Evolutionary conservation across 2,888 invertebrate species (phyloP), one percentile per base, ranked within the genome.

Genomic region (Parapristionchus giblindavisi): DNA sequence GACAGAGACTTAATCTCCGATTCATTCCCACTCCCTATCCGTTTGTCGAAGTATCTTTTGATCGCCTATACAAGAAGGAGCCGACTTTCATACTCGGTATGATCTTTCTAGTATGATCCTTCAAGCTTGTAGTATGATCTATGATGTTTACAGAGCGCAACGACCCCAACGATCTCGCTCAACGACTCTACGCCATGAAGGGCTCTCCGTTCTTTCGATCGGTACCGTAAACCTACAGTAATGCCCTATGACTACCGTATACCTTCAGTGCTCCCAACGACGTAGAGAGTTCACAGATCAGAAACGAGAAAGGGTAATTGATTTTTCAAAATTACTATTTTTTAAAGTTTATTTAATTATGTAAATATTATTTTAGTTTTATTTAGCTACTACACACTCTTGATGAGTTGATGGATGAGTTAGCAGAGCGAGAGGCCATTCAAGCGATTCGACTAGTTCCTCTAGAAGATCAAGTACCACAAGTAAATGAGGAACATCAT

Each of bases 11-110:
- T 38, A 70, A 70, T 38, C 68, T 70, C 24, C 54, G 68, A 17
- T 70, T 70, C 54, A 36, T 70, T 21, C 52, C 52, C 11, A 54
- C 54, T 11, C 68, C 68, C 24, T 54, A 36, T 29, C 52, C 52
- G 2, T 29, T 70, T 24, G 54, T 70, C 11, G 68, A 70, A 38
- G 38, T 61, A 61, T 24, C 48, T 21, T 66, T 32, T 27, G 65
- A 66, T 70, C 52, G 68, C 29, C 38, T 70, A 29, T 70, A 70
- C 38, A 70, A 70, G 68, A 70, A 70, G 54, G 68, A 70, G 38
- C 68, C 68, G 32, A 54, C 68, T 4, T 70, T 70, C 54, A 54
- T 70, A 24, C 36, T 70, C n/a, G 68, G 68, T 70, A 17, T 24
- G 68, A n/a, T 6, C 24, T 17, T 34, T 54, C 52, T 36, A 27